Percentiles rank a stretch among this genome's conserved stretches.
phyloP scores from a whole-genome alignment of 2,113 vertebrate genomes.

The Gopherus evgoodei region DNA sequence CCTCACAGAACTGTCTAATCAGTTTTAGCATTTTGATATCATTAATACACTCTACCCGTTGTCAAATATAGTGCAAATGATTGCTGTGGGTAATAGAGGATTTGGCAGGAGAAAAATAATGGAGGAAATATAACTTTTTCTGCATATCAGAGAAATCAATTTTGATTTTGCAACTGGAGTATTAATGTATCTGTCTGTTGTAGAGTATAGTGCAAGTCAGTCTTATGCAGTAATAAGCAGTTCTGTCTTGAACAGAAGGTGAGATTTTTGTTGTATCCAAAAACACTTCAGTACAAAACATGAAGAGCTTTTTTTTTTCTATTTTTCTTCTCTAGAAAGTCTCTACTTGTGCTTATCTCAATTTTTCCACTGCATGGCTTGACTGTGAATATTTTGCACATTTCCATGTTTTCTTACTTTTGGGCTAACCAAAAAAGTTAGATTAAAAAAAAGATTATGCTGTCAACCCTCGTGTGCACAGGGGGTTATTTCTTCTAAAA shows the following conservation, averaged over 20 bases:
- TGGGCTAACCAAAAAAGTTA: not conserved
- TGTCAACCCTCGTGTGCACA: not conserved
- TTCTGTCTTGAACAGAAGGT: not conserved
- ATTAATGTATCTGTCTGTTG: not conserved
- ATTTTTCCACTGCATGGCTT: not conserved
- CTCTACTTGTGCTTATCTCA: not conserved
- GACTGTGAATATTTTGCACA: conserved; percentile 8
- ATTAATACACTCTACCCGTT: conserved; percentile 5
- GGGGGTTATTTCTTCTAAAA: not conserved
- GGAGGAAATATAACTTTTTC: not conserved
- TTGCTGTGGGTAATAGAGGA: not conserved
- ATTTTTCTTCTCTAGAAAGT: not conserved
- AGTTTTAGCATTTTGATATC: not conserved
- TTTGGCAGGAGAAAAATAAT: not conserved
- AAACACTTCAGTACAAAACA: not conserved
- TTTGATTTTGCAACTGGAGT: conserved; percentile 14
- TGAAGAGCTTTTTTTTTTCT: not conserved
- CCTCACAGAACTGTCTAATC: conserved; percentile 19
- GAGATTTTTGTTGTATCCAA: not conserved
- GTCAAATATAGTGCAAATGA: conserved; percentile 8
- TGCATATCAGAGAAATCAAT: not conserved
- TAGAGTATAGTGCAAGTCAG: not conserved
- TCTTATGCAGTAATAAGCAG: not conserved
- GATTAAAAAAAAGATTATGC: not conserved
- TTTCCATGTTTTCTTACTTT: not conserved